Evolutionary conservation across 92 coral and sea anemone species (phyloP).

Genomic region (Montipora capitata): DNA sequence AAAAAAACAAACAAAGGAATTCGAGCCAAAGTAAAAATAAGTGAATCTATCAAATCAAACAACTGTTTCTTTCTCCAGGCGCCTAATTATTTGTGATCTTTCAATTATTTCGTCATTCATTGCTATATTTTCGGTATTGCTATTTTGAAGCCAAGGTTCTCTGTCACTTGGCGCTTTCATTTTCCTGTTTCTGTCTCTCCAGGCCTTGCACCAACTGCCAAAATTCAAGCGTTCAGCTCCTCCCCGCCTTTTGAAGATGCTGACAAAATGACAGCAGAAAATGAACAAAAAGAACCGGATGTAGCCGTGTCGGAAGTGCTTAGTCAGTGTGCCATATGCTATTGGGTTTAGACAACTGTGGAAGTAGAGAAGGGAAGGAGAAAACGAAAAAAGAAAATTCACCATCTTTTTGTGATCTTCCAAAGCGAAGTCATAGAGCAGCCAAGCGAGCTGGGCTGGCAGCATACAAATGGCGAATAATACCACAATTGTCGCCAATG

Average conservation of each 20-base stretch:
- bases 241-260: not conserved
- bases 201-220: conserved; percentile 28
- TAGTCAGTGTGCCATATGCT: conserved; percentile 90
- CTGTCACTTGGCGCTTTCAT: not conserved
- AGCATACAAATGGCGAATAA: conserved; percentile 92
- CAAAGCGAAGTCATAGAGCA: conserved; percentile 90
- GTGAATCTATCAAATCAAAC: conserved; percentile 1
- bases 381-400: conserved; percentile 69
- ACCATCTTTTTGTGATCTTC: conserved; percentile 71
- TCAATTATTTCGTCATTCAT: conserved; percentile 8
- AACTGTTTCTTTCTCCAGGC: conserved; percentile 43
- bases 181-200: conserved; percentile 5
- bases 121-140: conserved; percentile 16
- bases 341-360: conserved; percentile 96
- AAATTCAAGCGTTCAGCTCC: not conserved
- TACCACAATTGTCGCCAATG: conserved; percentile 91
- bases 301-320: conserved; percentile 91
- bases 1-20: too few relatives aligned
- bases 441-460: conserved; percentile 97
- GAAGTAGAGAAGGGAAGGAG: conserved; percentile 86
- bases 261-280: conserved; percentile 78
- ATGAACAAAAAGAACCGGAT: conserved; percentile 77
- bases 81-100: not conserved
- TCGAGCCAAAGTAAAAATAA: too few relatives aligned
- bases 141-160: not conserved